Base-by-base conservation (phyloP, 2,113 vertebrate genomes). In the Stercorarius parasiticus region DNA sequence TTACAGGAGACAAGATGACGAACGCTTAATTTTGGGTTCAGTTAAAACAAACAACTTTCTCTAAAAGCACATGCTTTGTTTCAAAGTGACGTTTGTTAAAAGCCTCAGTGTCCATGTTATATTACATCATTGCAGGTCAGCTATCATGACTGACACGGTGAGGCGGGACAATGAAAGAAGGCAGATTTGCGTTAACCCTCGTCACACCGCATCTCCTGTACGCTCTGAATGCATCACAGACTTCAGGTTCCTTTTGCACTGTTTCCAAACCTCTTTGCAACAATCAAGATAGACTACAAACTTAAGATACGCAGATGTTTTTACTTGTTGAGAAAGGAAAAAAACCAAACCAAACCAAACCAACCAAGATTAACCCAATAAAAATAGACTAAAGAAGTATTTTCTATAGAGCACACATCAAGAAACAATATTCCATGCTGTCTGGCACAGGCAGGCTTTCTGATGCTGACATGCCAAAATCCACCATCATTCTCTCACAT, bases 21-120 rank as follows among this genome's bases (percentile, higher is more conserved):
- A 96, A 95, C 73, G 88, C 90, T 79, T n/a, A 13, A 72, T 93
- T 96, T 91, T 21, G 82, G 72, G 82, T 84, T 90, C 79, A 61
- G 72, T 85, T 94, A 87, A 96, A 94, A 91, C 94, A 97, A 95
- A 96, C 93, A 96, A 88, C 96, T 97, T 94, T 95, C 94, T 43
- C 91, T 45, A 21, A 61, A 85, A 91, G 95, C 96, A 95, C 66
- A 69, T 82, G 96, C 56, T 91, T 80, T 85, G 64, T 45, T 47
- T 95, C 96, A 92, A 77, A 93, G 86, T 94, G 94, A 94, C 88
- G 5, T 90, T 80, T 58, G 92, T 86, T 82, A 38, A 79, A 86
- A 95, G 77, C 77, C 58, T 73, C 36, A 26, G 53, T 85, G 86
- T 93, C 95, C 91, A 8, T 30, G 16, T 90, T 70, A 2, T 43